Conservation (phyloP, 2,888 invertebrate species). For the Blera fallax region DNA sequence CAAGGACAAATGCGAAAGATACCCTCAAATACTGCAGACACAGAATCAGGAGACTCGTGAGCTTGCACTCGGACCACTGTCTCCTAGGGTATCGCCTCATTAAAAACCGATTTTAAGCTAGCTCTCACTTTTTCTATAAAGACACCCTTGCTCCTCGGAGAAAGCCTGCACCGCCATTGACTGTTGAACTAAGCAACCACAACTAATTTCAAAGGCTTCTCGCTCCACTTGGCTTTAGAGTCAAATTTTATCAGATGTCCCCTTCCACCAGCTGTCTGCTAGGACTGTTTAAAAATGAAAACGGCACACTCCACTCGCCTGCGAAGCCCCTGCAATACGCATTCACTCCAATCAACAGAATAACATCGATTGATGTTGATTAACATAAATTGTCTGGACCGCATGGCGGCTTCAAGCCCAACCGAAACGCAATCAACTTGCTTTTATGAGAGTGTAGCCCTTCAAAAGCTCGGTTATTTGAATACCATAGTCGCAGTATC, state of each 20-base stretch:
- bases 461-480: conserved; percentile 57
- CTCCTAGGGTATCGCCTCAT: too few species aligned
- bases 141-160: too few species aligned
- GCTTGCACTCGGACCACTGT: too few species aligned
- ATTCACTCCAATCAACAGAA: conserved; percentile 5
- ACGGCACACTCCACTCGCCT: background rate
- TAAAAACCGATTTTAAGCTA: too few species aligned
- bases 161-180: too few species aligned
- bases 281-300: background rate
- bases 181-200: too few species aligned
- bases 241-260: background rate
- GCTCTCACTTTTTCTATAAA: too few species aligned
- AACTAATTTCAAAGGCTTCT: too few species aligned
- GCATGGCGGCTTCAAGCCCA: conserved; percentile 74
- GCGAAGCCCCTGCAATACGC: background rate
- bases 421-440: conserved; percentile 46
- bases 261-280: background rate
- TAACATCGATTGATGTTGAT: conserved; percentile 79
- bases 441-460: conserved; percentile 40
- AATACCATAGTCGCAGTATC: conserved; percentile 31
- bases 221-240: too few species aligned
- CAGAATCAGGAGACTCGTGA: too few species aligned
- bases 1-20: too few species aligned
- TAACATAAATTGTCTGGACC: conserved; percentile 80
- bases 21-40: too few species aligned